These are phyloP conservation scores for Elephas maximus DNA, from an alignment of 2,113 vertebrate genomes.

Conservation along the genomic window DNA sequence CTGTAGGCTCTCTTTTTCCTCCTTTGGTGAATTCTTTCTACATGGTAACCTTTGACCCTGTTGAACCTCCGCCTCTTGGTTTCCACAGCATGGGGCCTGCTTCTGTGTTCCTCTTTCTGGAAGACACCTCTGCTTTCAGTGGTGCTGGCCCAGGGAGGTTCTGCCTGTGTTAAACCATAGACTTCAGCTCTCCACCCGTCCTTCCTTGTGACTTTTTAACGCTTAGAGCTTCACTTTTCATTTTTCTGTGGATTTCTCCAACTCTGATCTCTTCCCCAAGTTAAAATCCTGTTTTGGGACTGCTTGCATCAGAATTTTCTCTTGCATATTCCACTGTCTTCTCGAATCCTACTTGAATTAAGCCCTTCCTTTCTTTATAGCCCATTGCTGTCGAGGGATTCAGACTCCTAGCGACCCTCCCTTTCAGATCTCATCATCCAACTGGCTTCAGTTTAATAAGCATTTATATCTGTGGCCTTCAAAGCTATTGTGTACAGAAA, in stretches of 20 bases:
- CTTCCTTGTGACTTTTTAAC: constrained; percentile 3
- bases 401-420: too few species aligned
- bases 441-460: not conserved
- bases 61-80: not conserved
- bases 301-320: not conserved
- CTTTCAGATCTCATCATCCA: not conserved
- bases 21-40: not conserved
- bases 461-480: not conserved
- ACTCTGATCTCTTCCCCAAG: not conserved
- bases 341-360: not conserved
- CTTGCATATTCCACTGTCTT: not conserved
- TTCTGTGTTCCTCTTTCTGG: constrained; percentile 1
- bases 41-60: not conserved
- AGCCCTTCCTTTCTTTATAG: constrained; percentile 27
- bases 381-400: too few species aligned
- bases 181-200: not conserved
- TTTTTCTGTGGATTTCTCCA: not conserved
- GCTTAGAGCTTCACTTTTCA: not conserved
- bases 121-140: not conserved
- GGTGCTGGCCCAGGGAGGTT: not conserved
- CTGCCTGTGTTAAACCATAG: not conserved
- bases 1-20: too few species aligned
- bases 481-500: not conserved
- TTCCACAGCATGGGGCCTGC: not conserved
- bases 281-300: not conserved